phyloP scores from a whole-genome alignment of 2,797 vertebrate species.

The Novumbra hubbsi region DNA sequence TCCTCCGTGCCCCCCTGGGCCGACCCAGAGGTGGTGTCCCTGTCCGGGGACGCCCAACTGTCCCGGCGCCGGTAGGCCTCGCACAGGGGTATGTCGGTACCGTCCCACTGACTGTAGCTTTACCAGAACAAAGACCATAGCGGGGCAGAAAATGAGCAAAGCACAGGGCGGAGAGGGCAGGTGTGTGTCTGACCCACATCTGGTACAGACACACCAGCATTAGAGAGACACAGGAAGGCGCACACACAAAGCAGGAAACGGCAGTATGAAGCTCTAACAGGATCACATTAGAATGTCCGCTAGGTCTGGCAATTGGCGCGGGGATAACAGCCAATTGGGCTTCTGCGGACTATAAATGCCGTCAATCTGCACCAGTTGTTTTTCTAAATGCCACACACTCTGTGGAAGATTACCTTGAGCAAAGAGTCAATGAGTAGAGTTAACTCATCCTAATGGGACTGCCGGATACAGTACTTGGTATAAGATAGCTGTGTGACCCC shows the following conservation, averaged over 20 bases:
- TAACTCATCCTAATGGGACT: background rate
- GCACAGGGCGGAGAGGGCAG: slow-evolving; percentile 53
- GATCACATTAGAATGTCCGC: background rate
- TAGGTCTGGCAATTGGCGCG: background rate
- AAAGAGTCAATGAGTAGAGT: background rate
- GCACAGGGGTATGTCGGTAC: slow-evolving; percentile 89
- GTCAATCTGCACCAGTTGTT: background rate
- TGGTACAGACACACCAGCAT: slow-evolving; percentile 54
- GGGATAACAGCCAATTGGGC: background rate
- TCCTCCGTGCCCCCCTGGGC: slow-evolving; percentile 63
- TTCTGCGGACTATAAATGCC: background rate
- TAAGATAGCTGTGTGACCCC: background rate
- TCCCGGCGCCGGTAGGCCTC: slow-evolving; percentile 89
- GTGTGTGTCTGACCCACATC: slow-evolving; percentile 38
- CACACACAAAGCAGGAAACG: slow-evolving; percentile 36
- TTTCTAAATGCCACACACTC: background rate
- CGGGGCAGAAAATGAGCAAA: slow-evolving; percentile 71
- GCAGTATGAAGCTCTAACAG: slow-evolving; percentile 3
- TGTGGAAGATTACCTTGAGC: background rate
- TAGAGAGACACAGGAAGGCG: slow-evolving; percentile 25
- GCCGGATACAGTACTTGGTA: background rate
- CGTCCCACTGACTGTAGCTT: slow-evolving; percentile 96
- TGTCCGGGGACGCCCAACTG: slow-evolving; percentile 74
- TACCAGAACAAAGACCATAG: slow-evolving; percentile 78
- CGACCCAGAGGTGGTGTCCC: slow-evolving; percentile 73